Percentiles rank a stretch among this genome's conserved stretches.
Conservation (phyloP, 2,888 invertebrate genomes). For the Folsomia candida region DNA sequence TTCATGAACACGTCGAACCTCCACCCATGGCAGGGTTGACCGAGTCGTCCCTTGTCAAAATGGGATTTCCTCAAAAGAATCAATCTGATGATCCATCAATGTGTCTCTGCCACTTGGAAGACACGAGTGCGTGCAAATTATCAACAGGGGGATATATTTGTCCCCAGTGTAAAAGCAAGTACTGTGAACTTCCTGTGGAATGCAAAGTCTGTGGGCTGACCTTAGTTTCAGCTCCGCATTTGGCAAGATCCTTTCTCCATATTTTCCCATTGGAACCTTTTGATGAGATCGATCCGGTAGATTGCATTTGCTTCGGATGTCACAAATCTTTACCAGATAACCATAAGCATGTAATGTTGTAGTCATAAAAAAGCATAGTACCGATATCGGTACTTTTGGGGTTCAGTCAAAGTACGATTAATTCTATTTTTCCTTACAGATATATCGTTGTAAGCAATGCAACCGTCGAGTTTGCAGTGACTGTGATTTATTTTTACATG, state of each 20-base stretch:
- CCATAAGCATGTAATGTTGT: constrained; percentile 68
- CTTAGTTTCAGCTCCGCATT: constrained; percentile 94
- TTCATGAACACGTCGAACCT: constrained; percentile 58
- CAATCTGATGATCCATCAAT: constrained; percentile 61
- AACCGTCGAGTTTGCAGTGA: constrained; percentile 81
- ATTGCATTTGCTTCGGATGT: constrained; percentile 49
- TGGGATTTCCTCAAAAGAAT: constrained; percentile 89
- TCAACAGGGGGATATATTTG: constrained; percentile 72
- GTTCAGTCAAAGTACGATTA: background rate
- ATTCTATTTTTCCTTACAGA: constrained; percentile 58
- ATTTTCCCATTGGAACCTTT: constrained; percentile 88
- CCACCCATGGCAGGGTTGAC: constrained; percentile 60
- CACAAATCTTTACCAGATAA: constrained; percentile 44
- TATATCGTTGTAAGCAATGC: constrained; percentile 80
- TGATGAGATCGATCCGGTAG: constrained; percentile 65
- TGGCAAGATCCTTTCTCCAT: constrained; percentile 96
- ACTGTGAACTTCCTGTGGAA: constrained; percentile 96
- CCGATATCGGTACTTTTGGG: background rate
- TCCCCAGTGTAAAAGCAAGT: constrained; percentile 95
- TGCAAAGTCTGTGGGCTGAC: constrained; percentile 94
- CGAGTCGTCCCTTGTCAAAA: constrained; percentile 82
- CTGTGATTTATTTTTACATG: constrained; percentile 92
- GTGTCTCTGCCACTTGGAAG: constrained; percentile 48
- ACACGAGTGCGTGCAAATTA: constrained; percentile 34
- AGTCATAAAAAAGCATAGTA: background rate